phyloP scores from a whole-genome alignment of 2,113 vertebrate genomes.

The Aleadryas rufinucha region DNA sequence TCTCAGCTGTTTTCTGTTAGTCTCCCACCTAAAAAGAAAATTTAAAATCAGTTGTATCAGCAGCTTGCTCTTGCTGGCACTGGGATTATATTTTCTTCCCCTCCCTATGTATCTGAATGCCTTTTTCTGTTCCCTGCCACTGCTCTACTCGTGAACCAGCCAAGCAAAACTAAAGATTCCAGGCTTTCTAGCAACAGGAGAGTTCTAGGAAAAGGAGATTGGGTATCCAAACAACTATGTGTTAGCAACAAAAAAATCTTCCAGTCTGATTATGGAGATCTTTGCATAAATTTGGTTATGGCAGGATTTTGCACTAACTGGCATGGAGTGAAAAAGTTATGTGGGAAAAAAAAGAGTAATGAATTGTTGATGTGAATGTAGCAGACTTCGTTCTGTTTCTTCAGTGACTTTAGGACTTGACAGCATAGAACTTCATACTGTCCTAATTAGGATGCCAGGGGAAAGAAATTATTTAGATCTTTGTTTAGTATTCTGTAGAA shows the following conservation, averaged over 20 bases:
- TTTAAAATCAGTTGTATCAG: background rate
- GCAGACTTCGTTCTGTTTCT: background rate
- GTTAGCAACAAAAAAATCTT: background rate
- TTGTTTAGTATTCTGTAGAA: constrained; percentile 47
- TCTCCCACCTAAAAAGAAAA: background rate
- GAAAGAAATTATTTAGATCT: background rate
- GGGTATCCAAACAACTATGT: background rate
- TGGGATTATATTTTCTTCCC: background rate
- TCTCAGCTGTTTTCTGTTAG: background rate
- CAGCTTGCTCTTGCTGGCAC: background rate
- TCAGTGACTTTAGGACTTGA: background rate
- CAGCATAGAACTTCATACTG: background rate
- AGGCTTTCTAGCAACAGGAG: background rate
- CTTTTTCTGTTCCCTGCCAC: background rate
- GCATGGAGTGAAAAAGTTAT: background rate
- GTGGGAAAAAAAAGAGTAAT: background rate
- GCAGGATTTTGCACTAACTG: background rate
- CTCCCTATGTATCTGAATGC: background rate
- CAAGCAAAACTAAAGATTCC: background rate
- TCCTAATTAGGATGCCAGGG: background rate
- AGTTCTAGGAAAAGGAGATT: background rate
- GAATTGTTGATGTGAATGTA: background rate
- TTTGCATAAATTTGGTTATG: background rate
- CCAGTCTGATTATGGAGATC: background rate
- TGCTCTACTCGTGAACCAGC: background rate